These are phyloP conservation scores for Plebejus melissa DNA, from an alignment of 2,888 invertebrate genomes.

Conservation along the genomic window DNA sequence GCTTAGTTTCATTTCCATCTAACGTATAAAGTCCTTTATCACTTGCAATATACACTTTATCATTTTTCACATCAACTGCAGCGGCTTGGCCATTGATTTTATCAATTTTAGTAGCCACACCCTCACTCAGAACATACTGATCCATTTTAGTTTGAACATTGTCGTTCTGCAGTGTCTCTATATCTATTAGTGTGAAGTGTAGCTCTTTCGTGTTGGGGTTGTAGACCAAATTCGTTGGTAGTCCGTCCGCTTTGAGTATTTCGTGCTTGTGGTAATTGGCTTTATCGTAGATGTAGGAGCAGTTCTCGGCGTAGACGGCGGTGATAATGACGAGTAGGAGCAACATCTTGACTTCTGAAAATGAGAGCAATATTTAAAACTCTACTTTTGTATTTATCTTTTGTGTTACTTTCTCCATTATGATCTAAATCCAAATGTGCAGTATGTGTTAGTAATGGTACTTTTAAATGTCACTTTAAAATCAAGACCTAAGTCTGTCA, in stretches of 20 bases:
- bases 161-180: slow-evolving; percentile 63
- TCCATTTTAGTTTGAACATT: slow-evolving; percentile 70
- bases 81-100: slow-evolving; percentile 64
- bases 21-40: slow-evolving; percentile 59
- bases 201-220: slow-evolving; percentile 56
- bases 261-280: slow-evolving; percentile 50
- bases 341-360: slow-evolving; percentile 46
- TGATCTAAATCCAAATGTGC: too few relatives aligned
- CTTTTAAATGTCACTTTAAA: too few relatives aligned
- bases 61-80: slow-evolving; percentile 54
- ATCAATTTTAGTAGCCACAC: slow-evolving; percentile 57
- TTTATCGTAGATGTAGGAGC: slow-evolving; percentile 52
- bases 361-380: neutral
- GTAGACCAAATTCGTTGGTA: slow-evolving; percentile 63
- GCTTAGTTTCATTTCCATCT: slow-evolving; percentile 53
- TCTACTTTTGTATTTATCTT: too few relatives aligned
- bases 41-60: slow-evolving; percentile 61
- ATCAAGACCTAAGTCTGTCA: too few relatives aligned
- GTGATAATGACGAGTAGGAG: slow-evolving; percentile 48
- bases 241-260: slow-evolving; percentile 60
- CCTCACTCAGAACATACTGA: slow-evolving; percentile 58
- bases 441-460: too few relatives aligned
- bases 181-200: slow-evolving; percentile 63
- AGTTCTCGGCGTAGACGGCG: slow-evolving; percentile 52
- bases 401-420: too few relatives aligned